phyloP scores from a whole-genome alignment of 2,888 invertebrate genomes.

The Agrotis puta region DNA sequence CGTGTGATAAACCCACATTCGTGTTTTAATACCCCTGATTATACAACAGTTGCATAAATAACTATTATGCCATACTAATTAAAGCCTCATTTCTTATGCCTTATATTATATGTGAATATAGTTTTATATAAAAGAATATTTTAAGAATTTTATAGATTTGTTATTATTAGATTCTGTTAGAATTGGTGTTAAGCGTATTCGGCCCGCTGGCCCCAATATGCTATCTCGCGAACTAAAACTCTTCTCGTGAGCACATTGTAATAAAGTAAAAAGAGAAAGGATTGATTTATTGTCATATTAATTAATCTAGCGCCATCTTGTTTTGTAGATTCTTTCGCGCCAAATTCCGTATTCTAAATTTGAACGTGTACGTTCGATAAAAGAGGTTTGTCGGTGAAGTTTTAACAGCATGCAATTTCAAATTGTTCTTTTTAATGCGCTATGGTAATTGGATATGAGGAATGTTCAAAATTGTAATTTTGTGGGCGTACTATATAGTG shows the following conservation, averaged over 20 bases:
- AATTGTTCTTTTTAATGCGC: conserved; percentile 11
- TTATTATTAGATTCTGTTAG: conserved; percentile 50
- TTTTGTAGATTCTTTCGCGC: conserved; percentile 33
- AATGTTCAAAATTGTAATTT: conserved; percentile 8
- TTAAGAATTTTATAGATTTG: conserved; percentile 20
- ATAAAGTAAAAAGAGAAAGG: conserved; percentile 66
- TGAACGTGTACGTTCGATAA: conserved; percentile 18
- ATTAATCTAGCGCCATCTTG: conserved; percentile 53
- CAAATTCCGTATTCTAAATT: conserved; percentile 38
- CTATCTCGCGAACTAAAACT: conserved; percentile 53
- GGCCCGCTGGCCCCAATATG: conserved; percentile 58
- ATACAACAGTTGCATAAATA: no score
- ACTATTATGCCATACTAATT: neutral
- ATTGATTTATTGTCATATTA: conserved; percentile 62
- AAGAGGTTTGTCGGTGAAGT: conserved; percentile 10
- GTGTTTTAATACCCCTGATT: no score
- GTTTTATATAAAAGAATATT: conserved; percentile 23
- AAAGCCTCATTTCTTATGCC: neutral
- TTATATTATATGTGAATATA: conserved; percentile 27
- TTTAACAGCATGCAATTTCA: conserved; percentile 3
- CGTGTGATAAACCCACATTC: no score
- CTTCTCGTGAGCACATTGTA: conserved; percentile 55
- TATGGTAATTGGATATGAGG: neutral
- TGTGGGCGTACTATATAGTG: neutral
- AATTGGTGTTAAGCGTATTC: conserved; percentile 62